A percentile compares a stretch with the other conserved stretches of the same genome.
phyloP scores from a whole-genome alignment of 2,113 vertebrate genomes.

The Geococcyx californianus region DNA sequence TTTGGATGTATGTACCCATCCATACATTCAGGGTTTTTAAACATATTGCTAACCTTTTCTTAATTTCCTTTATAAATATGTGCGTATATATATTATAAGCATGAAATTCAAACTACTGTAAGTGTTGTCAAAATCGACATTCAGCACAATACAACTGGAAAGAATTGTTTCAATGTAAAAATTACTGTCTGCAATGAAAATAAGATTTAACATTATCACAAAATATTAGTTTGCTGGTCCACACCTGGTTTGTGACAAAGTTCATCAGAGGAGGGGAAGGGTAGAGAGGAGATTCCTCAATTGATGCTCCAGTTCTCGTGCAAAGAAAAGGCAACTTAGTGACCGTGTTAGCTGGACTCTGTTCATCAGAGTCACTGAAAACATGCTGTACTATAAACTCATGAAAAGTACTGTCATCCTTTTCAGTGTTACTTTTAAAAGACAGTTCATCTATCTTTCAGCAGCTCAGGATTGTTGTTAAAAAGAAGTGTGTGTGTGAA shows the following conservation, averaged over 20 bases:
- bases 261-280: background rate
- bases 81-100: background rate
- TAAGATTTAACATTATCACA: background rate
- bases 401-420: background rate
- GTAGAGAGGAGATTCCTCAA: background rate
- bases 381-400: background rate
- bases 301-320: background rate
- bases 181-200: background rate
- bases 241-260: no score
- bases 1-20: background rate
- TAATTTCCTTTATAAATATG: background rate
- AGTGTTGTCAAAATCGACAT: background rate
- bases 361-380: background rate
- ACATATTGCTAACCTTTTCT: no score
- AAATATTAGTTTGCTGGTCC: no score
- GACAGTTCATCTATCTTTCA: background rate
- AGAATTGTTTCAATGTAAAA: background rate
- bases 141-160: background rate
- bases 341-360: background rate
- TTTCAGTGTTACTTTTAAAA: background rate
- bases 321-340: background rate
- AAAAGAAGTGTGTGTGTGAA: rapidly evolving
- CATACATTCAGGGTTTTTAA: background rate
- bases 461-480: background rate
- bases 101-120: background rate